These are phyloP conservation scores for Chelonus insularis DNA, from an alignment of 1,140 invertebrate genomes.

Conservation along the genomic window DNA sequence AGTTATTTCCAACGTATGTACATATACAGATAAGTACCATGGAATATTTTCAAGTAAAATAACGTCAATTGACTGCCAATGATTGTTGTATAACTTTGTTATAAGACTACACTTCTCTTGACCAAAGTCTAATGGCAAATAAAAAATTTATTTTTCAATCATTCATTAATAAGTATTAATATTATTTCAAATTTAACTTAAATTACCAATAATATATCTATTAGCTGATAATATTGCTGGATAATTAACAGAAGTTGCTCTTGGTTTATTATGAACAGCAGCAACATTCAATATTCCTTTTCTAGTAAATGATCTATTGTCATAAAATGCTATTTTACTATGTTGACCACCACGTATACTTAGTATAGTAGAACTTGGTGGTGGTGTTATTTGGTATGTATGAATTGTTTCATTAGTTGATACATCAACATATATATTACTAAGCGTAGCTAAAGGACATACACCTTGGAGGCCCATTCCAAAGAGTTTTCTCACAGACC, in stretches of 20 bases:
- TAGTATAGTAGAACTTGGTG: slow-evolving; percentile 61
- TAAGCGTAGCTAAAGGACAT: slow-evolving; percentile 78
- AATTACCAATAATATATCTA: slow-evolving; percentile 76
- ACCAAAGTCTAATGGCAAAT: slow-evolving; percentile 73
- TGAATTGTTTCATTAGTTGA: slow-evolving; percentile 64
- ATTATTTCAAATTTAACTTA: too few relatives aligned
- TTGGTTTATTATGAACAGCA: slow-evolving; percentile 55
- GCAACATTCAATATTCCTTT: slow-evolving; percentile 71
- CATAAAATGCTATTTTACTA: slow-evolving; percentile 70
- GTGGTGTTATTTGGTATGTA: slow-evolving; percentile 64
- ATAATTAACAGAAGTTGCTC: slow-evolving; percentile 60
- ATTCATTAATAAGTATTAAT: too few relatives aligned
- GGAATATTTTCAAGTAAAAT: slow-evolving; percentile 82
- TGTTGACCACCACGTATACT: slow-evolving; percentile 71
- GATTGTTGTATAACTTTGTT: slow-evolving; percentile 77
- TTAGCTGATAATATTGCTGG: slow-evolving; percentile 76
- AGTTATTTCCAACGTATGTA: slow-evolving; percentile 81
- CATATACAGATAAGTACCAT: slow-evolving; percentile 92
- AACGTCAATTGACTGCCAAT: slow-evolving; percentile 71
- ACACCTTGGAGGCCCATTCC: slow-evolving; percentile 76
- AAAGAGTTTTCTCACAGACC: slow-evolving; percentile 86
- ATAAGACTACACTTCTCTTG: slow-evolving; percentile 87
- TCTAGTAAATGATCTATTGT: slow-evolving; percentile 61
- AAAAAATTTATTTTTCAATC: too few relatives aligned
- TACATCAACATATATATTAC: slow-evolving; percentile 83